These are phyloP conservation scores for Carterocephalus palaemon DNA, from an alignment of 2,888 invertebrate genomes.

Conservation along the genomic window DNA sequence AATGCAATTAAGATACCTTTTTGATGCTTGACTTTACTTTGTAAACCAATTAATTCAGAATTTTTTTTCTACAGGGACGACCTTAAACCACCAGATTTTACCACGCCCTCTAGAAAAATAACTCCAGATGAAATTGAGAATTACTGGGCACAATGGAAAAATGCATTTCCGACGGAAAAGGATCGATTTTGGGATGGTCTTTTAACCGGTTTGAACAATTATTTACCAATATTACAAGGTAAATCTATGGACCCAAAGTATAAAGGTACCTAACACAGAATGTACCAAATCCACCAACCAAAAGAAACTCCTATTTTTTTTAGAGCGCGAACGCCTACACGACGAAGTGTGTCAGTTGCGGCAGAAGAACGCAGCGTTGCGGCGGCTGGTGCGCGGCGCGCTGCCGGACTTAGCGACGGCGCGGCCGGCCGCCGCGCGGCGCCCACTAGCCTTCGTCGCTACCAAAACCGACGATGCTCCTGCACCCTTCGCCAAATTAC, in stretches of 20 bases:
- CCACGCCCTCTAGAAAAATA: constrained; percentile 77
- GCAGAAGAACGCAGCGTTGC: constrained; percentile 83
- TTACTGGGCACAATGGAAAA: constrained; percentile 84
- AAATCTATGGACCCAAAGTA: constrained; percentile 14
- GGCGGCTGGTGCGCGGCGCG: constrained; percentile 82
- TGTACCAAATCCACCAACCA: not conserved
- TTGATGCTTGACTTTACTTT: not conserved
- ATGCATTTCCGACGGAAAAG: constrained; percentile 79
- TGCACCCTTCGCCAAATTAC: constrained; percentile 42
- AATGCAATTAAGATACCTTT: not conserved
- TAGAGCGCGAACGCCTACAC: constrained; percentile 83
- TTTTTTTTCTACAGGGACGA: constrained; percentile 46
- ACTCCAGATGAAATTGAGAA: constrained; percentile 76
- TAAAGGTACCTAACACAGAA: not conserved
- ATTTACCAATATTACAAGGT: constrained; percentile 82
- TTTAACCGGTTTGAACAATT: constrained; percentile 81
- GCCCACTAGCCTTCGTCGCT: constrained; percentile 42
- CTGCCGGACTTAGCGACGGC: constrained; percentile 54
- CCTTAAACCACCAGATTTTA: constrained; percentile 61
- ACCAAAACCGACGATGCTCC: constrained; percentile 44
- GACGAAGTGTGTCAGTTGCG: constrained; percentile 82
- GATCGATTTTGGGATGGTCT: constrained; percentile 85
- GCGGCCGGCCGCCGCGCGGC: constrained; percentile 33
- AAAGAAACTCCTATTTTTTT: too few relatives aligned
- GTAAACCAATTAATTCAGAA: not conserved